Conservation (phyloP, 2,888 invertebrate genomes). For the Cantharis flavilabris region DNA sequence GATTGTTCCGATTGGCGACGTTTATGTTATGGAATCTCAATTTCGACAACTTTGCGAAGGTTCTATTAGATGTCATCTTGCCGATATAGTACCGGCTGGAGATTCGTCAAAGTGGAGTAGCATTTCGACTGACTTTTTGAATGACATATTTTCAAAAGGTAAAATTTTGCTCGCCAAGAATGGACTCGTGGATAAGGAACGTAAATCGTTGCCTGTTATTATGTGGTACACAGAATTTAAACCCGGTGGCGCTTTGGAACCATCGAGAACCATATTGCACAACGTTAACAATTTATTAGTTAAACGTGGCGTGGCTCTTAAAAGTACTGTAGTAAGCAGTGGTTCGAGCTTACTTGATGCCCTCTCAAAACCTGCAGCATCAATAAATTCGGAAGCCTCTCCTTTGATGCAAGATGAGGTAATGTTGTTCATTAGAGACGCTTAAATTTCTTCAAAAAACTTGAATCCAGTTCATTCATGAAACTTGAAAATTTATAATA, state of each 20-base stretch:
- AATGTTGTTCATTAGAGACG: neutral
- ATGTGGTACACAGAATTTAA: constrained; percentile 67
- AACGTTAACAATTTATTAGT: constrained; percentile 71
- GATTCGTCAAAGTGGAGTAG: constrained; percentile 65
- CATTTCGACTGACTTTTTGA: constrained; percentile 64
- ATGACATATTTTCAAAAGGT: constrained; percentile 30
- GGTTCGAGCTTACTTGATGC: neutral
- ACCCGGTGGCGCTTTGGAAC: constrained; percentile 68
- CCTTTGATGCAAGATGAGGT: neutral
- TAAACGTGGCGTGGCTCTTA: constrained; percentile 59
- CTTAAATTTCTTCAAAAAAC: neutral
- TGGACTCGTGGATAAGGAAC: constrained; percentile 34
- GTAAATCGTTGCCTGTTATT: constrained; percentile 59
- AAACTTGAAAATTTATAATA: neutral
- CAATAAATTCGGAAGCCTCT: neutral
- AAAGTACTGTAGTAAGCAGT: neutral
- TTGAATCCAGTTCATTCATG: neutral
- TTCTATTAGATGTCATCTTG: constrained; percentile 70
- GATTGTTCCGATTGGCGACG: constrained; percentile 53
- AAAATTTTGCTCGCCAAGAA: constrained; percentile 33
- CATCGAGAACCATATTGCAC: constrained; percentile 65
- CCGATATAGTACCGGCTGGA: constrained; percentile 71
- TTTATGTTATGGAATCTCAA: constrained; percentile 59
- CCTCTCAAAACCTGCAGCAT: neutral
- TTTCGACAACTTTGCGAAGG: constrained; percentile 62